Base-by-base conservation (phyloP, 2,113 vertebrate genomes). In the Conger conger region DNA sequence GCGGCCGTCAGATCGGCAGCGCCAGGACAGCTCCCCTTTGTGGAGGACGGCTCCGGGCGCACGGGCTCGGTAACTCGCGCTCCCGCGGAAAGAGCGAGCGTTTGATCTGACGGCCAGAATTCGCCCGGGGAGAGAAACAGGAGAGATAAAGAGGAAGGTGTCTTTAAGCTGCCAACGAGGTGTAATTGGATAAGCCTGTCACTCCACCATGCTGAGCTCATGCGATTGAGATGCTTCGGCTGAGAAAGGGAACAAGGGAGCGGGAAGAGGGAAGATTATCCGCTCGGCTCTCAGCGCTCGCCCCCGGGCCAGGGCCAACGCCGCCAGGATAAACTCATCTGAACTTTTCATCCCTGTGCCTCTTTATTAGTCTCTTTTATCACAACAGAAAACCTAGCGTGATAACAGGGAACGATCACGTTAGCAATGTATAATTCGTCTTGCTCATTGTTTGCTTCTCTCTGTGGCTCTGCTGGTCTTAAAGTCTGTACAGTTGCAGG, bases 41-140 rank as follows among this genome's bases (percentile, higher is more conserved):
- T 45, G 6, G 3, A 4, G 60, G 27, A 68, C 68, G 13, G 68
- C 68, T 13, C 68, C 60, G 68, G 27, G 17, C 5, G n/a, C 13
- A 11, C 68, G n/a, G n/a, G n/a, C 20, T 23, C 27, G 68, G n/a
- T 73, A 4, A 73, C 2, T 33, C 9, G 11, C 20, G 20, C 27
- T 33, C n/a, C 20, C 23, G 57, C 57, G 18, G 57, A 63, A 20
- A 63, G 57, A 63, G 90, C 80, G 89, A 86, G 60, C 88, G 89
- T 95, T 92, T 95, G 93, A 95, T 93, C 92, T 94, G 93, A 92
- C 92, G 93, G 90, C 89, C 88, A 93, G 91, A 93, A 94, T 94
- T 92, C 93, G 92, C 91, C 93, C 79, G 40, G 3, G 90, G 94
- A 88, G 86, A 93, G 91, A 89, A 85, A 80, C 87, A 92, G 89